Base-by-base conservation (phyloP, 2,888 invertebrate genomes). In the Odontocerum albicorne region DNA sequence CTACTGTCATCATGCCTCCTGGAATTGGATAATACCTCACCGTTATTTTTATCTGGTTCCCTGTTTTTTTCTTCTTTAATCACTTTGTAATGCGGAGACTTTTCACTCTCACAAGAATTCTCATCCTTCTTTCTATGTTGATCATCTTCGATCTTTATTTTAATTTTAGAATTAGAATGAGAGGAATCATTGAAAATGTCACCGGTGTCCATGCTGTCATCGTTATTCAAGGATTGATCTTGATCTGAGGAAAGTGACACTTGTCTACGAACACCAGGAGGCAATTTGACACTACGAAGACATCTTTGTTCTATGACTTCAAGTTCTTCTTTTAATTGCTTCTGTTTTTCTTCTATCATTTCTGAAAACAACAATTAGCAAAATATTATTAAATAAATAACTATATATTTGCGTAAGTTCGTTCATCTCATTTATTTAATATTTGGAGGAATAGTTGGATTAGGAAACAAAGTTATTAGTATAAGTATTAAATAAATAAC, bases 311-410 rank as follows among this genome's bases (percentile, higher is more conserved):
- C 86, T 69, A 88, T 84, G 58, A 81, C 77, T 59, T 76, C 75
- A 13, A 88, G 68, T 66, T 88, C 86, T 4, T 82, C 81, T 64
- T 84, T 80, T 1, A 88, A 75, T 63, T 83, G 81, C 56, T 78
- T 74, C 3, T 83, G 78, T 64, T 84, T 86, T 63, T 80, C 81
- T 43, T 78, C 77, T 66, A 88, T 82, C 66, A 80, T 80, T 68
- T 82, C 87, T 85, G 68, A 40, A 66, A 70, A 42, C 40, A 10
- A 10, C n/a, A n/a, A n/a, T n/a, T n/a, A n/a, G n/a, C n/a, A n/a
- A n/a, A n/a, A n/a, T n/a, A n/a, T n/a, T n/a, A n/a, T n/a, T n/a
- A n/a, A n/a, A n/a, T n/a, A n/a, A n/a, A n/a, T n/a, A n/a, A n/a
- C n/a, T n/a, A n/a, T n/a, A n/a, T n/a, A n/a, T n/a, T n/a, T n/a